Percentiles rank a stretch among this genome's conserved stretches.
These are phyloP conservation scores for Bicyclus anynana DNA, from an alignment of 1,140 invertebrate species.

Conservation along the genomic window DNA sequence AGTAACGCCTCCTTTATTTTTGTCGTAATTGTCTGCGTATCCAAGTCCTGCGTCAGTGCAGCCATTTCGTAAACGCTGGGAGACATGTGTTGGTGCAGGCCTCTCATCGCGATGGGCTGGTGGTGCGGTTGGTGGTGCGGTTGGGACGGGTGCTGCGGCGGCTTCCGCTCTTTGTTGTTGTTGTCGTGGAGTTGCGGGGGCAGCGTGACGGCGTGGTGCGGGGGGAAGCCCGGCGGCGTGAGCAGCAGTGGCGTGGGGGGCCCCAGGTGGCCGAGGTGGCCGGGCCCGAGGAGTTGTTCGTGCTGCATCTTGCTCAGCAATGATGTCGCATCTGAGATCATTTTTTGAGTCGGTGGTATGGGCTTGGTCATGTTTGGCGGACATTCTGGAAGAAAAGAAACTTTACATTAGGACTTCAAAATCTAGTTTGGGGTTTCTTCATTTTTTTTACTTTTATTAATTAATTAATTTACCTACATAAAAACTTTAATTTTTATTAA, in stretches of 20 bases:
- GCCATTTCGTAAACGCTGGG: slow-evolving; percentile 97
- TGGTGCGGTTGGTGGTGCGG: slow-evolving; percentile 77
- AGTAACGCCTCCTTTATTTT: slow-evolving; percentile 98
- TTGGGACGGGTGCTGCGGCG: slow-evolving; percentile 79
- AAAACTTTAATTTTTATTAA: too few relatives aligned
- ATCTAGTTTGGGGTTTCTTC: too few relatives aligned
- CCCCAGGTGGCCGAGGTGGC: slow-evolving; percentile 74
- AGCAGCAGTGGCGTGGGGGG: slow-evolving; percentile 80
- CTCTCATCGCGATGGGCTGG: slow-evolving; percentile 80
- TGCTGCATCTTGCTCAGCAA: slow-evolving; percentile 85
- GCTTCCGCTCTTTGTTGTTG: slow-evolving; percentile 78
- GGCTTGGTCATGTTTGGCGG: slow-evolving; percentile 84
- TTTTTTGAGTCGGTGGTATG: slow-evolving; percentile 86
- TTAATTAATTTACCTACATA: too few relatives aligned
- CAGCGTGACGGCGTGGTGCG: slow-evolving; percentile 80
- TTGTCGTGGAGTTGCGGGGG: slow-evolving; percentile 74
- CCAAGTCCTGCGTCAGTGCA: slow-evolving; percentile 95
- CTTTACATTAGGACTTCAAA: too few relatives aligned
- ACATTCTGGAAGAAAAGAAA: slow-evolving; percentile 78
- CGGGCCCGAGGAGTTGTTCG: slow-evolving; percentile 79
- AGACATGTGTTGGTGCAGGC: slow-evolving; percentile 87
- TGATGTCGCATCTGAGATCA: slow-evolving; percentile 84
- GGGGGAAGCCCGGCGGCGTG: slow-evolving; percentile 81
- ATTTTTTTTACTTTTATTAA: too few relatives aligned
- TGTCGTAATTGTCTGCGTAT: slow-evolving; percentile 97